Conservation (phyloP, 2,113 vertebrate species). For the Sinocyclocheilus anophthalmus region DNA sequence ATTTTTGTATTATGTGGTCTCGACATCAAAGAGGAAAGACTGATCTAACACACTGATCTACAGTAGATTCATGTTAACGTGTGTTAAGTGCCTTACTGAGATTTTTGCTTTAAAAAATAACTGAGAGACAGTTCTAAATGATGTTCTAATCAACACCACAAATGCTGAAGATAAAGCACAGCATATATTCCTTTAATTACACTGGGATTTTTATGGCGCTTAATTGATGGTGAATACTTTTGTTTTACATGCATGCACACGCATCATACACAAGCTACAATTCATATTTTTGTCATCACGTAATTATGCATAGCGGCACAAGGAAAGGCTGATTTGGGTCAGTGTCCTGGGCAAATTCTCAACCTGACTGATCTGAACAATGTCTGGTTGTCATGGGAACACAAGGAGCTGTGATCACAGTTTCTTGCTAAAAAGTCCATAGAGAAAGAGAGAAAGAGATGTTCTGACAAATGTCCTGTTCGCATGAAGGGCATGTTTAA, state of each 20-base stretch:
- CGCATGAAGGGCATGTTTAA: background rate
- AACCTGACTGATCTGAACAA: slow-evolving; percentile 62
- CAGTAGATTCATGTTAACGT: too few relatives aligned
- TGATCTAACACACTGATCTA: background rate
- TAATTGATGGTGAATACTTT: slow-evolving; percentile 30
- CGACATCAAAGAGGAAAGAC: background rate
- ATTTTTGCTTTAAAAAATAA: background rate
- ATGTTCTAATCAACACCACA: background rate
- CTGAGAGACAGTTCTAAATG: background rate
- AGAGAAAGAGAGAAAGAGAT: background rate
- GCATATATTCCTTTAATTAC: slow-evolving; percentile 21
- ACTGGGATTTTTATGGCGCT: slow-evolving; percentile 15
- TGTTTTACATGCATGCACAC: slow-evolving; percentile 8
- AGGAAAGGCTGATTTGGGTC: slow-evolving; percentile 54
- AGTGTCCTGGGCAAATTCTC: slow-evolving; percentile 48
- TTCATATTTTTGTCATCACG: background rate
- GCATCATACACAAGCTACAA: background rate
- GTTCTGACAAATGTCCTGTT: background rate
- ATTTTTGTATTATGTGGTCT: background rate
- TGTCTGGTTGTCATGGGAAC: slow-evolving; percentile 72
- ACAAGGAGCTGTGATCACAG: slow-evolving; percentile 54
- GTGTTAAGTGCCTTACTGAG: background rate
- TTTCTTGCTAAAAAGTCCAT: slow-evolving; percentile 46
- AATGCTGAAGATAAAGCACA: background rate
- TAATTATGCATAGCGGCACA: slow-evolving; percentile 40